Conservation (phyloP, 1,140 invertebrate species). For the Eciton burchellii region DNA sequence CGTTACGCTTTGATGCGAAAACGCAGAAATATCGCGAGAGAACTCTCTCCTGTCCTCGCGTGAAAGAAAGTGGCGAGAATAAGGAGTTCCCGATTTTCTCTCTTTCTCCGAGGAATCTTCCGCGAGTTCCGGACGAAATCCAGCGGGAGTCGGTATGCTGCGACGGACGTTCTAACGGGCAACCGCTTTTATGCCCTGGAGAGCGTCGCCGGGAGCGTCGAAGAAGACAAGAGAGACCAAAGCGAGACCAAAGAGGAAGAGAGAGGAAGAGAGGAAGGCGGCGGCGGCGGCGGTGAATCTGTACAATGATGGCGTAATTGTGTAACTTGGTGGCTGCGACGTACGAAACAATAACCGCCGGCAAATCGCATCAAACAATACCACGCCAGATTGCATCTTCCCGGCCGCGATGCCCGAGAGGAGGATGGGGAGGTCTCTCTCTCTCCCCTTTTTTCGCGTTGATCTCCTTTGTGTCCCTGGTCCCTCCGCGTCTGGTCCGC, state of each 20-base stretch:
- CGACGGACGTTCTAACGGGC: conserved; percentile 23
- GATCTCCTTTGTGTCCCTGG: not conserved
- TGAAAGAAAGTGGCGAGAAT: conserved; percentile 37
- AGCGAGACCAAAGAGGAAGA: not conserved
- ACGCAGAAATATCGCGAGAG: conserved; percentile 30
- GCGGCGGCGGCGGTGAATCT: conserved; percentile 33
- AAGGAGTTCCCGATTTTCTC: conserved; percentile 1
- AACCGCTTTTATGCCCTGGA: conserved; percentile 45
- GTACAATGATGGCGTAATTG: conserved; percentile 62
- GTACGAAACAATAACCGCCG: conserved; percentile 70
- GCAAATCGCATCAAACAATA: conserved; percentile 71
- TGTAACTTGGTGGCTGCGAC: conserved; percentile 64
- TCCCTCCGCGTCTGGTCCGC: conserved; percentile 25
- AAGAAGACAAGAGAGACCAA: not conserved
- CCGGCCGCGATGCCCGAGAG: conserved; percentile 2
- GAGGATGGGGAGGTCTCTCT: not conserved
- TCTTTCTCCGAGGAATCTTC: conserved; percentile 37
- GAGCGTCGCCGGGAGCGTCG: conserved; percentile 2
- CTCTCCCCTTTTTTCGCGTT: conserved; percentile 24
- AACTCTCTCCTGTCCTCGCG: no score
- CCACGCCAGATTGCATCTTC: conserved; percentile 62
- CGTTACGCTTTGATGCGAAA: not conserved
- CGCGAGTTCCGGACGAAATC: not conserved
- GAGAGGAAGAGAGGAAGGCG: not conserved
- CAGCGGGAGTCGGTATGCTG: conserved; percentile 11